These are phyloP conservation scores for Cirrhinus molitorella DNA, from an alignment of 2,797 vertebrate species.

Conservation along the genomic window DNA sequence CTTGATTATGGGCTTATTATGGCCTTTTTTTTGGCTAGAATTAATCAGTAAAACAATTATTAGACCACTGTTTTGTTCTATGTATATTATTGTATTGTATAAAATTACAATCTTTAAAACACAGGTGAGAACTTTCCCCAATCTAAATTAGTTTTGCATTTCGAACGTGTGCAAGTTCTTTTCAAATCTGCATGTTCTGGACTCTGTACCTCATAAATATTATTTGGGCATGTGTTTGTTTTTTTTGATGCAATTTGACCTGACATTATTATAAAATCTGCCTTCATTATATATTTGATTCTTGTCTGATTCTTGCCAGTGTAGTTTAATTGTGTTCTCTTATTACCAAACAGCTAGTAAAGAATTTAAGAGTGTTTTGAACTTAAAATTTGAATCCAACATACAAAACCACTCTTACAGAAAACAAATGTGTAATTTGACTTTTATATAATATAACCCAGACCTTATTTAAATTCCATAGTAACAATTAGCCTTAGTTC, in stretches of 20 bases:
- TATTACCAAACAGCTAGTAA: neutral
- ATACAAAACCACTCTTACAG: neutral
- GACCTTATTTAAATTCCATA: neutral
- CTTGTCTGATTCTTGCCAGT: neutral
- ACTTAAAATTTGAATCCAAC: neutral
- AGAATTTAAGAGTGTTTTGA: neutral
- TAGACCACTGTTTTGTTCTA: no score
- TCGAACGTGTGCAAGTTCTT: neutral
- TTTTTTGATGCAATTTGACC: neutral
- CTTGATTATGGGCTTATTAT: no score
- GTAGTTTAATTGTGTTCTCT: neutral
- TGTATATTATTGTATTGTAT: no score
- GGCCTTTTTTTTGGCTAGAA: neutral
- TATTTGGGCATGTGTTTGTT: neutral
- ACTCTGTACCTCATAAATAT: no score
- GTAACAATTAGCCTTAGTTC: neutral
- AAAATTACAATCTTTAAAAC: no score
- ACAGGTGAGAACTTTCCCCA: no score
- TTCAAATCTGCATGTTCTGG: neutral
- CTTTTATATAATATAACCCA: neutral
- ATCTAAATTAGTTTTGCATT: neutral
- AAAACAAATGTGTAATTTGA: neutral
- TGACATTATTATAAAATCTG: neutral
- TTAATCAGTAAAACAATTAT: neutral
- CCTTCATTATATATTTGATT: neutral